phyloP scores from a whole-genome alignment of 2,888 invertebrate genomes.

The Acanthopleura granulata region DNA sequence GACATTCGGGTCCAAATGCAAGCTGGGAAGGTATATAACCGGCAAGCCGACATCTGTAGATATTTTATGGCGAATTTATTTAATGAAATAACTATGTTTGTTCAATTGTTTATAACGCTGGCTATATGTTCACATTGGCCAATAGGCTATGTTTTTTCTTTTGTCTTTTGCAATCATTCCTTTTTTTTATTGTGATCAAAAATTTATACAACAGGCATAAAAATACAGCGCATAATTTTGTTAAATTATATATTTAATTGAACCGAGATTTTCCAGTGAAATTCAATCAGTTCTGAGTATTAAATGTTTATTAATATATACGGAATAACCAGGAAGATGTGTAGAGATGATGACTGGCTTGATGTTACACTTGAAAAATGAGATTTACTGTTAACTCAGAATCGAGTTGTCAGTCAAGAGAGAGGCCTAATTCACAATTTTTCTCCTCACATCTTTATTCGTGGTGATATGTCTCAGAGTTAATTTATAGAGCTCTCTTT shows the following conservation, averaged over 20 bases:
- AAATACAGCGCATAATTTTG: slow-evolving; percentile 16
- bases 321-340: not conserved
- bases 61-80: slow-evolving; percentile 4
- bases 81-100: slow-evolving; percentile 4
- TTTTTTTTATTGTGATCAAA: not conserved
- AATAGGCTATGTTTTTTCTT: not conserved
- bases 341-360: not conserved
- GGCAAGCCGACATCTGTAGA: not conserved
- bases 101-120: slow-evolving; percentile 9
- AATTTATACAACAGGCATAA: not conserved
- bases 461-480: too few species aligned
- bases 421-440: too few species aligned
- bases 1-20: not conserved
- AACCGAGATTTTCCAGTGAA: not conserved
- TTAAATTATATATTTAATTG: slow-evolving; percentile 18
- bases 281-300: slow-evolving; percentile 12
- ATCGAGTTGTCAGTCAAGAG: too few species aligned
- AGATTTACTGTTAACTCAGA: too few species aligned
- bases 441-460: too few species aligned
- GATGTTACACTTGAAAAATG: too few species aligned
- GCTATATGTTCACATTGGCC: not conserved
- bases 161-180: not conserved
- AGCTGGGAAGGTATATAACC: too few species aligned
- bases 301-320: slow-evolving; percentile 20
- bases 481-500: too few species aligned